A percentile compares a stretch with the other conserved stretches of the same genome.
phyloP scores from a whole-genome alignment of 2,113 vertebrate species.

The Scopus umbretta region DNA sequence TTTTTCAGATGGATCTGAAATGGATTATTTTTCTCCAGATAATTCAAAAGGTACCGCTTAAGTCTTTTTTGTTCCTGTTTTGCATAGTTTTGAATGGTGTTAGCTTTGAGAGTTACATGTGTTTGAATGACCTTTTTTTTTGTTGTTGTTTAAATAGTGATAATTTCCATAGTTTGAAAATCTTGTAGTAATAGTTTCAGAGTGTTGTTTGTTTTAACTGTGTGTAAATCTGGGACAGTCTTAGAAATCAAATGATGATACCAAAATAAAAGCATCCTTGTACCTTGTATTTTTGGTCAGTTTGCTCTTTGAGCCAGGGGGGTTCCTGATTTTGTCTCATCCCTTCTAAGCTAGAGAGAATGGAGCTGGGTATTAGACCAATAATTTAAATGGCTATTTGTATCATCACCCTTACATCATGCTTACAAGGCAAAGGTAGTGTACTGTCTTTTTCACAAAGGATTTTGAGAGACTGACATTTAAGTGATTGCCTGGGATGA shows the following conservation, averaged over 20 bases:
- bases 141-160: neutral
- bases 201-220: neutral
- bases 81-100: neutral
- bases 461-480: neutral
- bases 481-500: neutral
- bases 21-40: constrained; percentile 86
- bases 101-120: neutral
- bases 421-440: neutral
- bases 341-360: neutral
- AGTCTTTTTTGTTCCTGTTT: neutral
- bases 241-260: neutral
- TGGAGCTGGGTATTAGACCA: neutral
- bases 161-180: neutral
- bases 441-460: neutral
- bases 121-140: neutral
- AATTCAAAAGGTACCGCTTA: constrained; percentile 84
- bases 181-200: neutral
- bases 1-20: constrained; percentile 82
- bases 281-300: neutral
- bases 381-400: neutral
- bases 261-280: neutral
- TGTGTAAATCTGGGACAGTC: neutral
- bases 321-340: neutral
- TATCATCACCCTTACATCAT: neutral
- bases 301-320: neutral